Conservation (phyloP, 2,113 vertebrate genomes). For the Lynx canadensis region DNA sequence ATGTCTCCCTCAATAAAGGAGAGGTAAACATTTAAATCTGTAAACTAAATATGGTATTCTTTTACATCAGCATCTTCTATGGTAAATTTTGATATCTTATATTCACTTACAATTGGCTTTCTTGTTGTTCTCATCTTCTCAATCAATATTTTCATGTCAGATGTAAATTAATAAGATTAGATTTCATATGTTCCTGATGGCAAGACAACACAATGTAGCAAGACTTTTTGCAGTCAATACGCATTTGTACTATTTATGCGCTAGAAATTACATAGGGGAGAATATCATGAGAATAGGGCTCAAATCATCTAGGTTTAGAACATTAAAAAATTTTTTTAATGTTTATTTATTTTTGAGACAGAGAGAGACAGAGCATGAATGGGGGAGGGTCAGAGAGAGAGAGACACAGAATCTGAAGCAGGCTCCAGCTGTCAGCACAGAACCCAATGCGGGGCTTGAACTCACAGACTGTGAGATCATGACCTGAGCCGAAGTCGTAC, state of each 20-base stretch:
- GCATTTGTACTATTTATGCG: constrained; percentile 55
- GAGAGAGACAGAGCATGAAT: too few species aligned
- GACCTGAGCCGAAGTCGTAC: too few species aligned
- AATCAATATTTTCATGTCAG: constrained; percentile 69
- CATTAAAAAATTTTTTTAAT: neutral
- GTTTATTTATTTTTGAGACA: too few species aligned
- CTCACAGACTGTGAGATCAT: too few species aligned
- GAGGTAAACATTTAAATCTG: neutral
- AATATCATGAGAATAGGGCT: constrained; percentile 48
- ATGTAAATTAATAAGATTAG: constrained; percentile 61
- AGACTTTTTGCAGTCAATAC: constrained; percentile 61
- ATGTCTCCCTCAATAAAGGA: neutral
- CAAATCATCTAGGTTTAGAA: constrained; percentile 34
- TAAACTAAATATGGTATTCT: neutral
- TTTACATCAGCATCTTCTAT: constrained; percentile 16
- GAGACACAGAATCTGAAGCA: too few species aligned
- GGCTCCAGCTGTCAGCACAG: too few species aligned
- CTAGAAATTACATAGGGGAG: constrained; percentile 50
- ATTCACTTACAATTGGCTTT: constrained; percentile 50
- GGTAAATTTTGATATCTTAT: constrained; percentile 34
- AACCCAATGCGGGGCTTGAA: too few species aligned
- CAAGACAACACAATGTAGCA: constrained; percentile 31
- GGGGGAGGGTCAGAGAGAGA: too few species aligned
- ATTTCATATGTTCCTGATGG: constrained; percentile 54
- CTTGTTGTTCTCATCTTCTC: constrained; percentile 54